Base-by-base conservation (phyloP, 2,113 vertebrate genomes). In the Arothron firmamentum region DNA sequence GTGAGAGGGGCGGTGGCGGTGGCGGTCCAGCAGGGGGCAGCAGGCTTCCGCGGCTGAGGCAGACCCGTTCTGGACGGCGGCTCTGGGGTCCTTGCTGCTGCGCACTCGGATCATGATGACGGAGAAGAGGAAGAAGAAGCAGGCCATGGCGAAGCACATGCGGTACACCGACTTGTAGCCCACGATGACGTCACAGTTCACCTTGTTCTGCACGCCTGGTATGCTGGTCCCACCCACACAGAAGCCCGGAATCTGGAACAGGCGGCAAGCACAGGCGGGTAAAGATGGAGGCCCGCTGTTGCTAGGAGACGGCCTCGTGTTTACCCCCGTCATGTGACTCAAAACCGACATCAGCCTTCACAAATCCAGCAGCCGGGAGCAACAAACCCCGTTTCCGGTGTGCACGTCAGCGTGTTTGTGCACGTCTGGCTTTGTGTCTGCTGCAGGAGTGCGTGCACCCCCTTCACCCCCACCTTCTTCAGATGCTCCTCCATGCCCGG, bases 121-220 rank as follows among this genome's bases (percentile, higher is more conserved):
- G 12, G 87, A 81, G 4, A 96, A 95, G 13, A 98, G 89, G 83
- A 89, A 90, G 90, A 96, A 98, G 81, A 98, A 98, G 72, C 92
- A 90, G 0, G 94, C 86, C 63, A 83, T 89, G 66, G 94, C 89
- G 0, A 98, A 98, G 84, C 94, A 94, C 92, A 96, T 90, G 69
- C 94, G 94, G 66, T 97, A 98, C 77, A 94, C 95, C 0, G 95
- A 93, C n/a, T 94, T 95, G 81, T 93, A 92, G 61, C 95, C 96
- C 2, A 98, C 91, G 43, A 98, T 87, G 60, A 94, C 62, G 56
- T 91, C 63, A 23, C 96, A 98, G 85, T 94, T 83, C 0, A 94
- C 68, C 0, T 72, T 73, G 65, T 80, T 86, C 38, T 89, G 75
- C 0, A 89, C 5, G 15, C 87, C 70, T 2, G 83, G 43, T 12